Conservation (phyloP, 2,113 vertebrate genomes). For the Melanocharis versteri region DNA sequence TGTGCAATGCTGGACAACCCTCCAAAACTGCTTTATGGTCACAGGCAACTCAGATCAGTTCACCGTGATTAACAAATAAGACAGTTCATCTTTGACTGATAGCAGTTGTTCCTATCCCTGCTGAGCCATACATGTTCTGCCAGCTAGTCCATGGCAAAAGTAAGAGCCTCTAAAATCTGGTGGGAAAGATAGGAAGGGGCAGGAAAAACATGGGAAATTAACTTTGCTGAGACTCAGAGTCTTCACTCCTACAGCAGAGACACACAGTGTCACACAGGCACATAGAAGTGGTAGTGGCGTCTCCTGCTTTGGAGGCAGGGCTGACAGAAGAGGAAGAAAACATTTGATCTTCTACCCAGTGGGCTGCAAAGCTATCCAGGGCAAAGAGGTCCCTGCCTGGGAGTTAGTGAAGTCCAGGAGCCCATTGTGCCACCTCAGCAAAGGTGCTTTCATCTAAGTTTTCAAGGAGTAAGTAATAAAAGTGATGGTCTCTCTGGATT, state of each 20-base stretch:
- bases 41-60: not conserved
- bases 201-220: not conserved
- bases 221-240: not conserved
- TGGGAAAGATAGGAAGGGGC: not conserved
- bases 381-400: fast-evolving
- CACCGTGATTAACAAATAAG: fast-evolving
- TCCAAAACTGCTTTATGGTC: not conserved
- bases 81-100: not conserved
- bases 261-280: too few species aligned
- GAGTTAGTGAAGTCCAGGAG: not conserved
- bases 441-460: not conserved
- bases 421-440: not conserved
- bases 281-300: fast-evolving
- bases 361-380: not conserved
- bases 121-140: not conserved
- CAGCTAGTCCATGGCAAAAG: not conserved
- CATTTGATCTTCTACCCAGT: fast-evolving
- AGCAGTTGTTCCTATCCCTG: not conserved
- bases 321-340: not conserved
- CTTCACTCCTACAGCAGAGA: not conserved
- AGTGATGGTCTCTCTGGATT: not conserved
- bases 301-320: not conserved
- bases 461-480: not conserved
- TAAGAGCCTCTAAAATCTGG: not conserved
- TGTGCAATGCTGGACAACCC: not conserved